Conservation (phyloP, 2,888 invertebrate genomes). For the Cylindroiulus punctatus region DNA sequence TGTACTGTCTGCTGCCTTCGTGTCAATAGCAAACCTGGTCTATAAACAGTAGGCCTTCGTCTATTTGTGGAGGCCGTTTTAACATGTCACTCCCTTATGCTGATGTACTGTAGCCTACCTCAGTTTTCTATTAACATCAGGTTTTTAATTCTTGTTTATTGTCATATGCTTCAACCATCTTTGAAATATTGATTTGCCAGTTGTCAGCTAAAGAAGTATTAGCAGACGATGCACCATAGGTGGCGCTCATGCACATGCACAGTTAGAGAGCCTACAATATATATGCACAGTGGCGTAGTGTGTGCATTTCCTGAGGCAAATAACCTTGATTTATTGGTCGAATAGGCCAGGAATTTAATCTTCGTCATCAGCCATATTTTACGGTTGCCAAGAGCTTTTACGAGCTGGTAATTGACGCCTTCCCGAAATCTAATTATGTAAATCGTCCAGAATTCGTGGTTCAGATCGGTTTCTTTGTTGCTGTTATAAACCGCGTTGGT, state of each 20-base stretch:
- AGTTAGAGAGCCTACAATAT: neutral
- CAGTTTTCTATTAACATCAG: neutral
- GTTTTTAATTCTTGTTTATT: neutral
- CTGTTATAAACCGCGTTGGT: neutral
- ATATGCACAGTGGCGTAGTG: neutral
- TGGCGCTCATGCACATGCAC: neutral
- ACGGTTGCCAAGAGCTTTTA: conserved; percentile 1
- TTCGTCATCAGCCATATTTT: neutral
- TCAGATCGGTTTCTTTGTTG: neutral
- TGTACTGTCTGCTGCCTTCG: neutral
- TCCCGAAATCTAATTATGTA: conserved; percentile 19
- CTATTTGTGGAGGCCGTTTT: neutral
- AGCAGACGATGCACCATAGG: neutral
- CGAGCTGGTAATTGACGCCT: conserved; percentile 7
- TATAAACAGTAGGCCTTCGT: conserved; percentile 2
- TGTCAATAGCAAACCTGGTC: neutral
- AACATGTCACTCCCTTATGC: neutral
- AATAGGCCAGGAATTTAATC: conserved; percentile 35
- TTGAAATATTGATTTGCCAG: neutral
- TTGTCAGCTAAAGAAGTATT: neutral
- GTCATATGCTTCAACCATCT: neutral
- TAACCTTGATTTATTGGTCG: conserved; percentile 10
- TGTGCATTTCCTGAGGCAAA: neutral
- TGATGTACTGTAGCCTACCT: neutral
- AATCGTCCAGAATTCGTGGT: neutral